Conservation (phyloP, 2,797 vertebrate species). For the Carcharodon carcharias region DNA sequence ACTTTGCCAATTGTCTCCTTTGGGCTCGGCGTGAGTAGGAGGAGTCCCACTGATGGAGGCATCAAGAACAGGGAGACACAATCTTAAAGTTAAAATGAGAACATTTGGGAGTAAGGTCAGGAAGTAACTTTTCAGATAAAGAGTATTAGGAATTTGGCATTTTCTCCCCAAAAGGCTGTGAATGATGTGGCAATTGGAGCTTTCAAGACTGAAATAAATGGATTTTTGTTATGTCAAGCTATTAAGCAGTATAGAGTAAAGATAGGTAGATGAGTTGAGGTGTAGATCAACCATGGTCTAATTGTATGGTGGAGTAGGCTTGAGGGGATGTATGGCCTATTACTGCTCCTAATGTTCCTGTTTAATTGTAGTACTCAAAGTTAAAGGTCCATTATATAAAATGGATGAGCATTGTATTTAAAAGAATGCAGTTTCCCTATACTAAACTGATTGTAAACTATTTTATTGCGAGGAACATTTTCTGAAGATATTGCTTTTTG, state of each 20-base stretch:
- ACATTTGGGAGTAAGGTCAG: background rate
- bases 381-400: background rate
- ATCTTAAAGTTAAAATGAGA: background rate
- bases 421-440: background rate
- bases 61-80: background rate
- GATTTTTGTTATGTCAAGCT: background rate
- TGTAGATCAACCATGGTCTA: background rate
- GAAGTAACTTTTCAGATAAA: background rate
- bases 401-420: background rate
- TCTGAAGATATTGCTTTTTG: background rate
- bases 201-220: background rate
- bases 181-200: background rate
- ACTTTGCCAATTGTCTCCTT: too few relatives aligned
- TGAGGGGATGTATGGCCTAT: background rate
- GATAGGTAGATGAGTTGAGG: background rate
- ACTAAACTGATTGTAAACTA: background rate
- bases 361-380: background rate
- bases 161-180: background rate
- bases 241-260: background rate
- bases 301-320: background rate
- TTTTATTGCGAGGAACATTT: background rate
- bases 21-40: background rate
- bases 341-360: background rate
- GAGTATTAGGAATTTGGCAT: background rate
- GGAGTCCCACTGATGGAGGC: background rate